Base-by-base conservation (phyloP, 2,113 vertebrate species). In the Agelaius tricolor region DNA sequence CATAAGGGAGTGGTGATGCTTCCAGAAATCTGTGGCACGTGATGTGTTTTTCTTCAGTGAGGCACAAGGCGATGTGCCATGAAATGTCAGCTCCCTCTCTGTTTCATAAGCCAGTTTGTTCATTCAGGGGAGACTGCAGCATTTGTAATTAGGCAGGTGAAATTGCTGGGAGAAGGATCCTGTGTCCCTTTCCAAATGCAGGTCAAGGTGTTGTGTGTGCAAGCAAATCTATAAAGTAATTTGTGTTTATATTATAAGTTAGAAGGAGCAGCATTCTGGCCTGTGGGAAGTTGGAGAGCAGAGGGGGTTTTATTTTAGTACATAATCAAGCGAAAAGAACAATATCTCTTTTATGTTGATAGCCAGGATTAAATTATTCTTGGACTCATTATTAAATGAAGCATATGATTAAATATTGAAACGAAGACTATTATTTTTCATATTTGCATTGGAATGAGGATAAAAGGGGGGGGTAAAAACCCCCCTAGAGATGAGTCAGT, bases 321-420 rank as follows among this genome's bases (percentile, higher is more conserved):
- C 61, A 22, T 20, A 95, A 84, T 63, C 62, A 61, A 61, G 88
- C 0, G 0, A 93, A 90, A 92, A 78, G 90, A 94, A 86, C 63
- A 86, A 35, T 94, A 65, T 86, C 83, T 89, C 72, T 74, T 83
- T 93, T 88, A 80, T 77, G 79, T 86, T 95, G 93, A 77, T 96
- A 96, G 79, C 85, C 46, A 69, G 63, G 82, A 94, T 95, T 87
- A 96, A 90, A 96, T 95, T 95, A 91, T 96, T 96, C 84, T 86
- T 88, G 75, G 87, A 67, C 68, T 92, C 67, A 84, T 95, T 95
- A 96, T 87, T 96, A 95, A 96, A 91, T 91, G 82, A 88, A 94
- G 89, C 90, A 92, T 95, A 92, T 88, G 93, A 96, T 97, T 97
- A 96, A 95, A 95, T 94, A 96, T 90, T 94, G 94, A 95, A 90